A percentile compares a stretch with the other conserved stretches of the same genome.
phyloP scores from a whole-genome alignment of 2,888 invertebrate species.

The Watsonalla binaria region DNA sequence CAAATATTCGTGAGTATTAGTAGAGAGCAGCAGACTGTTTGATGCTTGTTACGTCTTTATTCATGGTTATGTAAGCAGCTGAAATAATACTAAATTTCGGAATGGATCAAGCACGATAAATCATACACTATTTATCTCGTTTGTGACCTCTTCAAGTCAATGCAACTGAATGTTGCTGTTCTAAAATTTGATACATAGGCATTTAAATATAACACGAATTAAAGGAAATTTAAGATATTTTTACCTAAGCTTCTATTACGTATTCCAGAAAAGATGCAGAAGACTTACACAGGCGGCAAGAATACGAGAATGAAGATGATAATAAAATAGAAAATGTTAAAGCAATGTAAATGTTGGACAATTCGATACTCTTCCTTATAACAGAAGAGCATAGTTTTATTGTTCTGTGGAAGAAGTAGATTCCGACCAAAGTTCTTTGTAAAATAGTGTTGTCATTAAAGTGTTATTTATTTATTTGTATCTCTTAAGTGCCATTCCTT shows the following conservation, averaged over 20 bases:
- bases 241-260: not conserved
- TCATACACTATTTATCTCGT: no score
- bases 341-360: conserved; percentile 52
- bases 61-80: no score
- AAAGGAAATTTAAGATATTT: no score
- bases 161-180: no score
- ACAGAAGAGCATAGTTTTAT: conserved; percentile 21
- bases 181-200: no score
- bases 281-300: conserved; percentile 58
- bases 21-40: not conserved
- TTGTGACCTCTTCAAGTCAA: no score
- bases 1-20: conserved; percentile 69
- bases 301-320: conserved; percentile 44
- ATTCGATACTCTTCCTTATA: conserved; percentile 17
- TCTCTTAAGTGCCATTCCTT: conserved; percentile 45
- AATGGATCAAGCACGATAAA: no score
- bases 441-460: conserved; percentile 38
- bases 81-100: no score
- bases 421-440: conserved; percentile 70
- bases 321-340: conserved; percentile 55
- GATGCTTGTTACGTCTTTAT: no score
- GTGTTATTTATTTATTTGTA: conserved; percentile 36
- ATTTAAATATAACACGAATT: no score
- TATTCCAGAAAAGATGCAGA: conserved; percentile 68
- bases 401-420: conserved; percentile 69